These are phyloP conservation scores for Heterohyrax brucei DNA, from an alignment of 2,797 vertebrate genomes.

Conservation along the genomic window DNA sequence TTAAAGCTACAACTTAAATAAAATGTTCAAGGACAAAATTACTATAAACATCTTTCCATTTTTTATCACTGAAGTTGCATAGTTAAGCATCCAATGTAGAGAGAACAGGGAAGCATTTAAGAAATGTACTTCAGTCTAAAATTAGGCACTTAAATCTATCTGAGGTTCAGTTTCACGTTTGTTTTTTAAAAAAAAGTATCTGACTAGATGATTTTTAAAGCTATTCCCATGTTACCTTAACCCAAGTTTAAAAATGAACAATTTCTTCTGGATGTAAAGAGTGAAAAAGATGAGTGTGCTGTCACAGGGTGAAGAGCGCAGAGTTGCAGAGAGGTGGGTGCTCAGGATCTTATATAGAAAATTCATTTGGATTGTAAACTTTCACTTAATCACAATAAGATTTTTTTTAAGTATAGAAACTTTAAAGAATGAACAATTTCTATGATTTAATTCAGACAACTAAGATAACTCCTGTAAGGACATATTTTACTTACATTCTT, in stretches of 20 bases:
- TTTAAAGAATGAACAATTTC: slow-evolving; percentile 65
- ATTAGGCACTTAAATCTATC: slow-evolving; percentile 55
- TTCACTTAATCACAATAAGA: no score
- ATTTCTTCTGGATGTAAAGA: background rate
- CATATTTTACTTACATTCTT: slow-evolving; percentile 95
- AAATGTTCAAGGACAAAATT: slow-evolving; percentile 67
- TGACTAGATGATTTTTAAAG: slow-evolving; percentile 51
- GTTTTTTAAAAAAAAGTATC: background rate
- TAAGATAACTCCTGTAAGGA: slow-evolving; percentile 55
- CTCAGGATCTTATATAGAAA: no score
- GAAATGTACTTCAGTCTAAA: slow-evolving; percentile 66
- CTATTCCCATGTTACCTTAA: slow-evolving; percentile 61
- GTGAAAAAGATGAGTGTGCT: no score
- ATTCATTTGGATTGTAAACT: no score
- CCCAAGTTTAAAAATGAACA: slow-evolving; percentile 67
- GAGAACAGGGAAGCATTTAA: slow-evolving; percentile 64
- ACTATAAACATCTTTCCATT: slow-evolving; percentile 52
- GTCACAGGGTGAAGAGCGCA: no score
- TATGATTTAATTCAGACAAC: slow-evolving; percentile 60
- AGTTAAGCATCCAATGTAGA: slow-evolving; percentile 39
- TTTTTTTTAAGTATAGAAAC: no score
- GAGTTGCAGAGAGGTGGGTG: no score
- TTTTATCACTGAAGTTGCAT: slow-evolving; percentile 59
- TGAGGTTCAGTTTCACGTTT: slow-evolving; percentile 7
- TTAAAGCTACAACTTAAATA: slow-evolving; percentile 71